Base-by-base conservation (phyloP, 2,797 vertebrate species). In the Hyperoplus lanceolatus region DNA sequence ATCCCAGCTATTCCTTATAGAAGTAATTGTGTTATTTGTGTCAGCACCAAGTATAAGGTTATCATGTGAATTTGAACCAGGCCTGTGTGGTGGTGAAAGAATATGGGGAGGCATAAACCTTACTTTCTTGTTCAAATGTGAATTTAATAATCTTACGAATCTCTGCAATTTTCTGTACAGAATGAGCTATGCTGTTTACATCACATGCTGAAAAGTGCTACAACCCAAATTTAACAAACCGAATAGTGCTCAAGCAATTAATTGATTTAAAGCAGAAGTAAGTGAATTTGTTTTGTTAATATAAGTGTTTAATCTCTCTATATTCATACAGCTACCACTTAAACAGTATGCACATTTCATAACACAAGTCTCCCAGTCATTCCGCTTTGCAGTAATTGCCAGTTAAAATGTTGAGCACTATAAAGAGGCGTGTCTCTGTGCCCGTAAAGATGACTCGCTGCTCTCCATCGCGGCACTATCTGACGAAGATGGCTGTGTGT, bases 131-230 rank as follows among this genome's bases (percentile, higher is more conserved):
- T 29, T 29, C 29, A 21, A 15, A 53, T 81, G 36, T 57, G 50
- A 14, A 18, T 81, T 70, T 58, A 15, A 54, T 59, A 56, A n/a
- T 60, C 16, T 54, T 54, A 64, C 50, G 54, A 46, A 46, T 48
- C 12, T 51, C 36, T 38, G 8, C 56, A 67, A 70, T 63, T 54
- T 60, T 39, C 36, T 62, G 3, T 76, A 48, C 48, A 64, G 57
- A 70, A 46, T 64, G 39, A 60, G 45, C 42, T 10, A 4, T 39
- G 13, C 64, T 64, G 55, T 73, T 65, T 38, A 55, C 9, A 38
- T 55, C 43, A 50, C 41, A 41, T 56, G 13, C 1, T 77, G 14
- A 16, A 18, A 60, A 53, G 21, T 43, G 21, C 12, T 16, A 46
- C 42, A 42, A 16, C 60, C 29, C 4, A 10, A 5, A 14, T 38